phyloP scores from a whole-genome alignment of 2,113 vertebrate species.

The Chrysemys picta region DNA sequence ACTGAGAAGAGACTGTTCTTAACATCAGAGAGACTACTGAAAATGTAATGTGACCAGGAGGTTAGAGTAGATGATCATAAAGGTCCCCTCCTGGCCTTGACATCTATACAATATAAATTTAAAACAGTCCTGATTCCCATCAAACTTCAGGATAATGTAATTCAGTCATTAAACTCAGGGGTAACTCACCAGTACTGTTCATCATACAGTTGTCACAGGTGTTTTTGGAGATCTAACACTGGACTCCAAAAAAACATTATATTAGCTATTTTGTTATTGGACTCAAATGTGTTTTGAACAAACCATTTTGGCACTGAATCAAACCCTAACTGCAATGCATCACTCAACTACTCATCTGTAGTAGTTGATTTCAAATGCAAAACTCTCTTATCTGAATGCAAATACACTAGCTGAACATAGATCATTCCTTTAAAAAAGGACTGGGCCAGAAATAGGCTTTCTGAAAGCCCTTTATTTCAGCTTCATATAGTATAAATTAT shows the following conservation, averaged over 20 bases:
- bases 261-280: conserved; percentile 26
- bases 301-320: conserved; percentile 41
- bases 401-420: not conserved
- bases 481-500: not conserved
- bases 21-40: not conserved
- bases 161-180: not conserved
- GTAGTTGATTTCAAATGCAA: conserved; percentile 6
- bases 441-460: not conserved
- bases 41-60: not conserved
- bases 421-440: not conserved
- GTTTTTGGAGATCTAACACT: not conserved
- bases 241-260: not conserved
- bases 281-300: conserved; percentile 29
- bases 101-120: not conserved
- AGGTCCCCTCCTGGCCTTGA: not conserved
- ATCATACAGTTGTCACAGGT: not conserved
- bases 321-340: conserved; percentile 49
- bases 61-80: not conserved
- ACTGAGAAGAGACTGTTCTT: not conserved
- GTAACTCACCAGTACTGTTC: not conserved
- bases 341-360: conserved; percentile 30
- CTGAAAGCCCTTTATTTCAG: not conserved
- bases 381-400: not conserved
- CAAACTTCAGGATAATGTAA: not conserved
- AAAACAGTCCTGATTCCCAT: not conserved